Conservation (phyloP, 2,113 vertebrate genomes). For the Tricholaema leucomelas region DNA sequence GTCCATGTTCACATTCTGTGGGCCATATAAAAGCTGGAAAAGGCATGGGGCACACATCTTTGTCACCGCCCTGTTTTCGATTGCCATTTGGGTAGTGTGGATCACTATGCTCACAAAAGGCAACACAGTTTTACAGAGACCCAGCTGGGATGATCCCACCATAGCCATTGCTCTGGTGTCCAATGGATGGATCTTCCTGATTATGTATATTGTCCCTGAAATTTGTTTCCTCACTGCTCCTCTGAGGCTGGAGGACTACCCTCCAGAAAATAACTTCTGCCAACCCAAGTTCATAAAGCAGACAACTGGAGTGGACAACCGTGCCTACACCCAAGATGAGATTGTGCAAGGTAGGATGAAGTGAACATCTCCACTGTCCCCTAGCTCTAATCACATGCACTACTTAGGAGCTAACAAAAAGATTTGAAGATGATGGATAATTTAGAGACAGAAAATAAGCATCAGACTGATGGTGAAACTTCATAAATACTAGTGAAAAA, state of each 20-base stretch:
- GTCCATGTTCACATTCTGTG: slow-evolving; percentile 76
- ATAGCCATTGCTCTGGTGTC: slow-evolving; percentile 83
- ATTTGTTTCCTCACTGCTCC: slow-evolving; percentile 79
- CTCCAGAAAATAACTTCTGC: slow-evolving; percentile 66
- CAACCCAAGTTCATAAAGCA: slow-evolving; percentile 75
- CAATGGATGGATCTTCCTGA: slow-evolving; percentile 88
- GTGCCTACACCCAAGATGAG: slow-evolving; percentile 75
- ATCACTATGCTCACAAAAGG: slow-evolving; percentile 81
- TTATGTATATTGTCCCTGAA: slow-evolving; percentile 81
- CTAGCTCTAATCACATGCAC: background rate
- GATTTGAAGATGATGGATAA: background rate
- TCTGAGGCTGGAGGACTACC: slow-evolving; percentile 67
- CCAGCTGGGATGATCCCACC: slow-evolving; percentile 85
- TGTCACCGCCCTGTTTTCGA: slow-evolving; percentile 81
- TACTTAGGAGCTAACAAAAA: background rate
- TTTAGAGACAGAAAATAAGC: background rate
- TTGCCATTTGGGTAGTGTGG: slow-evolving; percentile 87
- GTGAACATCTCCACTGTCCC: background rate
- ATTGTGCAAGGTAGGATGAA: slow-evolving; percentile 67
- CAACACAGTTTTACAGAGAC: slow-evolving; percentile 11
- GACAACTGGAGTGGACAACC: slow-evolving; percentile 73
- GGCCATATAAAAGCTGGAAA: slow-evolving; percentile 72
- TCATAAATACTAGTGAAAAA: background rate
- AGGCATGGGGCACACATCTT: slow-evolving; percentile 76
- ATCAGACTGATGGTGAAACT: background rate